phyloP scores from a whole-genome alignment of 2,888 invertebrate species.

The Yponomeuta cagnagella region DNA sequence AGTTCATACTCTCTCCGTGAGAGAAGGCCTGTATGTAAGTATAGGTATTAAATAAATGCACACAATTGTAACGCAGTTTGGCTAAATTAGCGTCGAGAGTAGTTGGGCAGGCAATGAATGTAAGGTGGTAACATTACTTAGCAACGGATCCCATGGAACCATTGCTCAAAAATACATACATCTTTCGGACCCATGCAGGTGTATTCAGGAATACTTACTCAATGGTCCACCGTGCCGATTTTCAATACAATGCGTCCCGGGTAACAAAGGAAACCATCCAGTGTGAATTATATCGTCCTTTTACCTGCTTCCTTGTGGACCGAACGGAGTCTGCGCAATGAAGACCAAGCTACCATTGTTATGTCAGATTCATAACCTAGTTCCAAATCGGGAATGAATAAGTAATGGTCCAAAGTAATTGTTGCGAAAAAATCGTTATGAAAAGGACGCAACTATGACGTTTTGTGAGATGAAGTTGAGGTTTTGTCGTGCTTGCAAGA shows the following conservation, averaged over 20 bases:
- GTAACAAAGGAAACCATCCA: not conserved
- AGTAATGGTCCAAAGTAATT: conserved; percentile 35
- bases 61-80: too few species aligned
- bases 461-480: not conserved
- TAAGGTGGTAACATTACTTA: too few species aligned
- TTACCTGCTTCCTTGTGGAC: conserved; percentile 3
- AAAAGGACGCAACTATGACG: not conserved
- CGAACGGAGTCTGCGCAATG: conserved; percentile 8
- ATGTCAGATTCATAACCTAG: conserved; percentile 12
- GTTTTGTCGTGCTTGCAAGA: not conserved
- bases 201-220: not conserved
- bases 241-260: not conserved
- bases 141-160: too few species aligned
- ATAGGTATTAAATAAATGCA: too few species aligned
- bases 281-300: not conserved
- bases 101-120: too few species aligned
- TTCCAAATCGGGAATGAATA: conserved; percentile 21
- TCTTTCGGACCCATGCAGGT: not conserved
- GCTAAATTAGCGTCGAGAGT: too few species aligned
- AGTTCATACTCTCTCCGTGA: too few species aligned
- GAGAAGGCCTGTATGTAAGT: too few species aligned
- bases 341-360: conserved; percentile 1
- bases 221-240: not conserved
- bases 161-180: not conserved
- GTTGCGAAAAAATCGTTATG: conserved; percentile 15